Evolutionary conservation across 2,888 invertebrate genomes (phyloP), one percentile per base, ranked within the genome.

Genomic region (Strigamia transsilvanica): DNA sequence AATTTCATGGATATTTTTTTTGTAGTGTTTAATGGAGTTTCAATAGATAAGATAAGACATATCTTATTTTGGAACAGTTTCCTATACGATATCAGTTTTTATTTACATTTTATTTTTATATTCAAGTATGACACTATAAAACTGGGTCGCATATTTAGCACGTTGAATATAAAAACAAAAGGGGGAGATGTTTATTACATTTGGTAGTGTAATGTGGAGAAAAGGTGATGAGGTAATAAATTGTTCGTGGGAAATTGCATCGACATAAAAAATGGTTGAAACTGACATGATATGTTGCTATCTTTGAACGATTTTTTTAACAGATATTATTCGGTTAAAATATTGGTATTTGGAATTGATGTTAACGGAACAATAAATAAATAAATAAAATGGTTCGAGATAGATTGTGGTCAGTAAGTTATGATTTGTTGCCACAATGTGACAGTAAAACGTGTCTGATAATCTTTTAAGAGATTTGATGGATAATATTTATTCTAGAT

Each of bases 111-210:
- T 73, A n/a, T 32, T 32, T 73, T 73, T 56, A 56, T 56, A 18
- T 56, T 56, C n/a, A 46, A 18, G 9, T 56, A 18, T 18, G 9
- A 56, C 9, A 13, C 27, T 27, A 73, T 32, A 73, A 32, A 73
- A 73, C 1, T 6, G 7, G 13, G 23, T 51, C 18, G 7, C 3
- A 51, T 51, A 51, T 51, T 51, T 18, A 51, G 15, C 38, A 38
- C 12, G 73, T 73, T 73, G 73, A 73, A 27, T 73, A 73, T 73
- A 73, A 73, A 56, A 73, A 73, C 73, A 73, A 73, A 73, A n/a
- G 7, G 21, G 27, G 32, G 73, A 27, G 13, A 32, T 32, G 73
- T 27, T 73, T 73, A 73, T 73, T 73, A n/a, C 73, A 73, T 23
- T 73, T 73, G 73, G 27, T 73, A 32, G 73, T 73, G 13, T 73